Base-by-base conservation (phyloP, 2,113 vertebrate genomes). In the Morone chrysops region DNA sequence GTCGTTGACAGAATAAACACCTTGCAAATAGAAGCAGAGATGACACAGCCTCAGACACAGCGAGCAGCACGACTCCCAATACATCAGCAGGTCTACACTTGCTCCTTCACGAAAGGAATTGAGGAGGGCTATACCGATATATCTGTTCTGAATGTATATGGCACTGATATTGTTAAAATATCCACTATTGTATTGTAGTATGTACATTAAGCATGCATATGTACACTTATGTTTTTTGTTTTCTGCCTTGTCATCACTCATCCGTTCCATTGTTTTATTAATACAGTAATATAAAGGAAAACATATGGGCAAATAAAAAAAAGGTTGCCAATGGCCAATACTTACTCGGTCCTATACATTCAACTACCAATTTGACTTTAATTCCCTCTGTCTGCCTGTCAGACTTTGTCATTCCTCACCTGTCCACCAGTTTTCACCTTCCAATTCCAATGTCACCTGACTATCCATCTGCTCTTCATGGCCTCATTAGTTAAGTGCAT, bases 1-100 rank as follows among this genome's bases (percentile, higher is more conserved):
- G 88, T 78, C 80, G 86, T 87, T 92, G 90, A 94, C 86, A 93
- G 92, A 94, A 94, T 93, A 94, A 94, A 94, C 90, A 94, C 86
- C 92, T 88, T 81, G 77, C 89, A 94, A 92, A 95, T 83, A 90
- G 83, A 92, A 85, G 89, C 67, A 78, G 88, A 87, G 87, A 86
- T 87, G 82, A 92, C 77, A 89, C 78, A 84, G 86, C 68, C 84
- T 83, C 81, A 87, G 80, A 85, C 78, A 79, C 76, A 82, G 80
- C 38, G 5, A 84, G 62, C 53, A 75, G 71, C 82, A 78, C 0
- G 16, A 82, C 72, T 77, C 72, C 82, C 41, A 62, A 84, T 86
- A 72, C 82, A 85, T 86, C 80, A 84, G 70, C 70, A 74, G 25
- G 76, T 78, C 77, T 45, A 56, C 31, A 12, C 59, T 66, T 9